A percentile compares a stretch with the other conserved stretches of the same genome.
Conservation (phyloP, 2,888 invertebrate species). For the Caenorhabditis imperialis region DNA sequence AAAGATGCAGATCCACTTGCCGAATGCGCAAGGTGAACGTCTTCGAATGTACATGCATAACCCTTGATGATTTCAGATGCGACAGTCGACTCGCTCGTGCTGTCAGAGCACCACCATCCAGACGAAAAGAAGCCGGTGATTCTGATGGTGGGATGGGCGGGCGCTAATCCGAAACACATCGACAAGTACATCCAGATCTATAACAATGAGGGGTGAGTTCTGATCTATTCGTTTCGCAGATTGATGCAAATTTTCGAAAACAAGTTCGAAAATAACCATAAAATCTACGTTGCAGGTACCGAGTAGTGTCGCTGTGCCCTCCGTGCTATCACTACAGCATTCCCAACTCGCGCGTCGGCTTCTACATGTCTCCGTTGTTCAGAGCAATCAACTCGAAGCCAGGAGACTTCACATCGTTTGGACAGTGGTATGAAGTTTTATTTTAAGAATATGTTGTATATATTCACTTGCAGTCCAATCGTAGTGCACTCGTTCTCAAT, state of each 20-base stretch:
- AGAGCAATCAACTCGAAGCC: constrained; percentile 55
- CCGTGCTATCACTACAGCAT: constrained; percentile 63
- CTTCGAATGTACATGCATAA: not conserved
- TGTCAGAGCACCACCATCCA: constrained; percentile 15
- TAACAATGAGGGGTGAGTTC: constrained; percentile 53
- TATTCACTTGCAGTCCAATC: constrained; percentile 59
- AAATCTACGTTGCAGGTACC: constrained; percentile 48
- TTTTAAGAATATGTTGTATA: no score
- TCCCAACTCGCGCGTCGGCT: constrained; percentile 61
- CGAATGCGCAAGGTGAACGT: constrained; percentile 32
- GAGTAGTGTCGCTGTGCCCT: constrained; percentile 51
- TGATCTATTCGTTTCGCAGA: no score
- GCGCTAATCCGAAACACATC: constrained; percentile 60
- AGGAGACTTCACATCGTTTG: constrained; percentile 57
- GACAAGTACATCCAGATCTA: constrained; percentile 65
- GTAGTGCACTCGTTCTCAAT: constrained; percentile 62
- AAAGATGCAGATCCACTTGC: constrained; percentile 54
- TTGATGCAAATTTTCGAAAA: no score
- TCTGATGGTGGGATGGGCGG: constrained; percentile 64
- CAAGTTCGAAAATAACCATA: no score
- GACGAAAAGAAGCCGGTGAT: constrained; percentile 60
- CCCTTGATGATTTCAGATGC: constrained; percentile 1
- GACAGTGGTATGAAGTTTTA: constrained; percentile 47
- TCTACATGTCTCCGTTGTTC: constrained; percentile 63
- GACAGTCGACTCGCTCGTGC: constrained; percentile 33